Evolutionary conservation across 1,140 invertebrate species (phyloP), one percentile per base, ranked within the genome.

Genomic region (Dryas iulia): DNA sequence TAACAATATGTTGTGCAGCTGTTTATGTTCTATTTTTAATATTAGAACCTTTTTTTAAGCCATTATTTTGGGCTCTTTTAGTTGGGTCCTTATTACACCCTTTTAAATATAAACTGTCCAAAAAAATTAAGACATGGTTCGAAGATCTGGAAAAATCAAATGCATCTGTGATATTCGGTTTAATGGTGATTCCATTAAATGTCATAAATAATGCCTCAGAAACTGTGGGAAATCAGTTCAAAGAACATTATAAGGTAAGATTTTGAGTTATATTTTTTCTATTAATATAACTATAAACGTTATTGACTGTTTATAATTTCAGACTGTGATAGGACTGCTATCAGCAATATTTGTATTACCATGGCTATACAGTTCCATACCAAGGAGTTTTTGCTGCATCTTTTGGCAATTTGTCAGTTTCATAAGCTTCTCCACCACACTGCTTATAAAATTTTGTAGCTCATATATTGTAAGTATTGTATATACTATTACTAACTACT

Each of bases 11-110:
- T 72, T 94, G 94, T 77, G 94, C 93, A 1, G 96, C 95, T 10
- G 93, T 95, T 24, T 96, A 95, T 78, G 96, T 97, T 3, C 93
- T 98, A 12, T 98, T 97, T 82, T 82, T 94, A 18, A 93, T 94
- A 26, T 88, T 99, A 4, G 95, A 97, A 81, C 97, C 98, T 0
- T 99, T 99, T 90, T 94, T 99, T 14, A 96, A 97, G 78, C 97
- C 98, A 0, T 83, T 99, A 30, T 94, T 99, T 66, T 99, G 98
- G 98, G 98, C 98, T 3, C 90, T 99, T 54, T 87, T 99, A 12
- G 97, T 97, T 57, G 97, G 97, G 11, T 97, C 97, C 7, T 95
- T 98, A 31, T 92, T 99, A 24, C 96, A 98, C 87, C 97, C 97
- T 0, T 96, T 98, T 74, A 99, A 99, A 82, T 93, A 95, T 63